A percentile compares a stretch with the other conserved stretches of the same genome.
Evolutionary conservation across 1,140 invertebrate species (phyloP).

Genomic region (Zaprionus nigranus): DNA sequence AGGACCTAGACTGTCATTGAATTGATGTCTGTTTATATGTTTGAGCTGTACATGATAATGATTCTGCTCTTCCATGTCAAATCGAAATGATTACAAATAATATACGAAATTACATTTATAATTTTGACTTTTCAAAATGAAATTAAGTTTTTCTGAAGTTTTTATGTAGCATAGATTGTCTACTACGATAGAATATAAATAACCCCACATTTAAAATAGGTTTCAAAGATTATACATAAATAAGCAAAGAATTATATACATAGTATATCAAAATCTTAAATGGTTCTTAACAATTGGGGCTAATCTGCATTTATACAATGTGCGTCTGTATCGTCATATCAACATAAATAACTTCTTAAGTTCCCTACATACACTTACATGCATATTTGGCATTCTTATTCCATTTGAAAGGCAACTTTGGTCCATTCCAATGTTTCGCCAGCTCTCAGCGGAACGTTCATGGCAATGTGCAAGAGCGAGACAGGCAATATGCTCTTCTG

Average conservation of each 20-base stretch:
- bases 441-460: conserved; percentile 5
- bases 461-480: conserved; percentile 11
- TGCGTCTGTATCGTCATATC: background rate
- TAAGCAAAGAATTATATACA: too few species aligned
- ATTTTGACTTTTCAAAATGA: background rate
- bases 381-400: background rate
- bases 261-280: background rate
- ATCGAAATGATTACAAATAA: background rate
- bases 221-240: too few species aligned
- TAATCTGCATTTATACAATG: background rate
- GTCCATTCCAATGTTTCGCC: conserved; percentile 22
- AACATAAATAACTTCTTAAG: background rate
- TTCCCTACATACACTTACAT: background rate
- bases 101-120: background rate
- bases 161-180: background rate
- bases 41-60: background rate
- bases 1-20: background rate
- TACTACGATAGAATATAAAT: too few species aligned
- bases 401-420: background rate
- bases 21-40: background rate
- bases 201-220: too few species aligned
- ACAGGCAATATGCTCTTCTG: background rate
- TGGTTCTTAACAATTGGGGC: background rate
- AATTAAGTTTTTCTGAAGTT: background rate
- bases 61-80: background rate